Percentiles rank a stretch among this genome's conserved stretches.
These are phyloP conservation scores for Tethea ocularis DNA, from an alignment of 2,888 invertebrate genomes.

Conservation along the genomic window DNA sequence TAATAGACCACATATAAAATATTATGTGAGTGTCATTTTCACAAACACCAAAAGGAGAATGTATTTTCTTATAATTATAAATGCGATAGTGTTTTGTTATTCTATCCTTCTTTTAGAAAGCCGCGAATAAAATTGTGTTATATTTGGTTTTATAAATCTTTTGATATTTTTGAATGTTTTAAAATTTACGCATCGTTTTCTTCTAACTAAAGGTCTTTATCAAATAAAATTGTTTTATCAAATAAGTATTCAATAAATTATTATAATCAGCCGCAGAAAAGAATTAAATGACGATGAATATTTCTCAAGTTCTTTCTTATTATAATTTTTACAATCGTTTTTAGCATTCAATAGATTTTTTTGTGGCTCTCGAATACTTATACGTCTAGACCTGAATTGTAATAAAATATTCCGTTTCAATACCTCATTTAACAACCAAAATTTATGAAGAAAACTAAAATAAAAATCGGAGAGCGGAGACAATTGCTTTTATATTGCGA, in stretches of 20 bases:
- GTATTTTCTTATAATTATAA: too few relatives aligned
- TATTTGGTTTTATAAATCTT: too few relatives aligned
- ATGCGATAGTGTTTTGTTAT: too few relatives aligned
- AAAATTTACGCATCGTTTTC: too few relatives aligned
- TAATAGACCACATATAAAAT: not conserved
- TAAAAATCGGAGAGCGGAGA: constrained; percentile 11
- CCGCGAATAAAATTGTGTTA: too few relatives aligned
- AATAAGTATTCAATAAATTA: not conserved
- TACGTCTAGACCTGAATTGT: constrained; percentile 8
- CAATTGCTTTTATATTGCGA: not conserved
- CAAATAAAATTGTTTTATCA: too few relatives aligned
- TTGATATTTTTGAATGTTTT: too few relatives aligned
- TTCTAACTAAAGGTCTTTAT: too few relatives aligned
- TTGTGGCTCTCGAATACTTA: not conserved
- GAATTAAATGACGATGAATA: not conserved
- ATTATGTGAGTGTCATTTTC: not conserved
- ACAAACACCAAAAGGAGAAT: too few relatives aligned
- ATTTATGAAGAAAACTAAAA: constrained; percentile 13
- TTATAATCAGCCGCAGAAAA: not conserved
- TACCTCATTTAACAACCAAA: constrained; percentile 10
- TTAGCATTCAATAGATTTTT: not conserved
- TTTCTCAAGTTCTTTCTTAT: not conserved
- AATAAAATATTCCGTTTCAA: constrained; percentile 8
- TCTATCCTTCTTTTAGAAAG: too few relatives aligned
- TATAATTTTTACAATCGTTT: not conserved